Evolutionary conservation across 2,797 vertebrate genomes (phyloP).

Genomic region (Chrysocyon brachyurus): DNA sequence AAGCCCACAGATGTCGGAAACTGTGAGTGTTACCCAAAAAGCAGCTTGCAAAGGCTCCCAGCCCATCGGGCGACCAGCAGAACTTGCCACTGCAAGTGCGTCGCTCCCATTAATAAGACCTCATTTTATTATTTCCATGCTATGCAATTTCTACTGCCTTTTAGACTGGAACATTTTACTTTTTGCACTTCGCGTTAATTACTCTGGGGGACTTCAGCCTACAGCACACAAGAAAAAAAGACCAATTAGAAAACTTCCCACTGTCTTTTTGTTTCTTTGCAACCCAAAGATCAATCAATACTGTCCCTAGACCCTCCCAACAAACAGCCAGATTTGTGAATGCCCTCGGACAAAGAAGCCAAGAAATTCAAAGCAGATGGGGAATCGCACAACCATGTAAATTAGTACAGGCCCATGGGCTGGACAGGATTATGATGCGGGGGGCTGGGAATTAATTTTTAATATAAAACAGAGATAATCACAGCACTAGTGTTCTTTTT

Average conservation of each 20-base stretch:
- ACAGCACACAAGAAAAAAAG: background rate
- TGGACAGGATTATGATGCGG: background rate
- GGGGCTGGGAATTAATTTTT: background rate
- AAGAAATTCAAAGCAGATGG: slow-evolving; percentile 63
- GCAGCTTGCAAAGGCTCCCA: background rate
- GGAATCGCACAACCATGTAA: background rate
- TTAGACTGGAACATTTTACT: background rate
- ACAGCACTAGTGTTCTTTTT: background rate
- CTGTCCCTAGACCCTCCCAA: background rate
- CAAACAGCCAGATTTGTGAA: slow-evolving; percentile 1
- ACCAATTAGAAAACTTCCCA: slow-evolving; percentile 43
- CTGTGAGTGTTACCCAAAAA: slow-evolving; percentile 17
- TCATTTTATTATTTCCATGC: slow-evolving; percentile 50
- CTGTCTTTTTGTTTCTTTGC: slow-evolving; percentile 45
- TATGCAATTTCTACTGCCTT: slow-evolving; percentile 8
- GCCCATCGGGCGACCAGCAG: background rate
- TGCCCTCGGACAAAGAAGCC: background rate
- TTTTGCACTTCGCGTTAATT: background rate
- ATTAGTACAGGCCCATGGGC: background rate
- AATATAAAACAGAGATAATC: slow-evolving; percentile 53
- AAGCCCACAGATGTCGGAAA: slow-evolving; percentile 26
- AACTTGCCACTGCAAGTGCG: background rate
- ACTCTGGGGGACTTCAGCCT: background rate
- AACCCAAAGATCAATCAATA: slow-evolving; percentile 37
- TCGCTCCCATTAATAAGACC: background rate